A percentile compares a stretch with the other conserved stretches of the same genome.
Evolutionary conservation across 2,888 invertebrate species (phyloP).

Genomic region (Acronicta leporina): DNA sequence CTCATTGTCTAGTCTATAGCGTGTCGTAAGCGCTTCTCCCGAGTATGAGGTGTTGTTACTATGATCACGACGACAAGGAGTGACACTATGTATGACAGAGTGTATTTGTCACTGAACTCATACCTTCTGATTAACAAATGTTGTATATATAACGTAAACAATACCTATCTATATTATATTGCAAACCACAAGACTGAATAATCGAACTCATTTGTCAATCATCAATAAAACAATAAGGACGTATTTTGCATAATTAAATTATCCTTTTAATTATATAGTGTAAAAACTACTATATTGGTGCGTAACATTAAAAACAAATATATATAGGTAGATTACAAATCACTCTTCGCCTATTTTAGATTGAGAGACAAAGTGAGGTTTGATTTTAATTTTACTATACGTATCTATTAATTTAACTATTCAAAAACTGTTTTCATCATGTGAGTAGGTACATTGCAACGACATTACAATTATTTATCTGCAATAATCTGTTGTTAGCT

Average conservation of each 20-base stretch:
- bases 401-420: too few relatives aligned
- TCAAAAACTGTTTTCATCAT: too few relatives aligned
- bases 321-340: too few relatives aligned
- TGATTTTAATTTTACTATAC: too few relatives aligned
- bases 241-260: slow-evolving; percentile 4
- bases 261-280: not conserved
- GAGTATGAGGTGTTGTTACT: too few relatives aligned
- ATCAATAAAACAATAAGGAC: slow-evolving; percentile 16
- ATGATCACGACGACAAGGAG: slow-evolving; percentile 9
- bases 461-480: not conserved
- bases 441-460: not conserved
- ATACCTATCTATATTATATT: slow-evolving; percentile 26
- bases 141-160: slow-evolving; percentile 6
- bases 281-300: not conserved
- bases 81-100: slow-evolving; percentile 10
- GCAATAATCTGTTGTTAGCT: slow-evolving; percentile 30
- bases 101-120: slow-evolving; percentile 10
- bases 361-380: too few relatives aligned
- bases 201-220: slow-evolving; percentile 29
- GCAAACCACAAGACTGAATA: slow-evolving; percentile 10
- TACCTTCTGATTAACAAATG: slow-evolving; percentile 12
- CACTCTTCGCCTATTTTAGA: too few relatives aligned
- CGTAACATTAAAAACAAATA: too few relatives aligned
- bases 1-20: too few relatives aligned
- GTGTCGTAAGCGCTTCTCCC: too few relatives aligned